These are phyloP conservation scores for Gymnothorax javanicus DNA, from an alignment of 2,797 vertebrate genomes.

Conservation along the genomic window DNA sequence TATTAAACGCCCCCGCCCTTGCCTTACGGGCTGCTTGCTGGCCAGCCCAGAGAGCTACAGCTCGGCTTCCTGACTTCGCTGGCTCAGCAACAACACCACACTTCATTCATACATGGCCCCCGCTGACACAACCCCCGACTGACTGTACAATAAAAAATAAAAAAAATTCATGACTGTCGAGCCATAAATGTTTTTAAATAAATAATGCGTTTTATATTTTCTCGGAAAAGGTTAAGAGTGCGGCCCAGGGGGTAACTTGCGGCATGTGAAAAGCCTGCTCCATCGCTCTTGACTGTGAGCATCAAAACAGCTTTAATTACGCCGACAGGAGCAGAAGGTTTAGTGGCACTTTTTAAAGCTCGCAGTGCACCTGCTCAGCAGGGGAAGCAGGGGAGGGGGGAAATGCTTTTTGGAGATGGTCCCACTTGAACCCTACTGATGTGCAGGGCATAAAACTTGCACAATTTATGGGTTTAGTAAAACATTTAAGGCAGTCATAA, in stretches of 20 bases:
- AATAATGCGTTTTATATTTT: conserved; percentile 32
- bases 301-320: conserved; percentile 40
- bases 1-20: conserved; percentile 40
- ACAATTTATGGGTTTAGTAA: background rate
- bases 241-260: conserved; percentile 42
- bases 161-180: conserved; percentile 53
- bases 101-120: conserved; percentile 47
- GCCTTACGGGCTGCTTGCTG: background rate
- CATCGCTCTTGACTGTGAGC: conserved; percentile 42
- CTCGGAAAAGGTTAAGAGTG: conserved; percentile 53
- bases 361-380: conserved; percentile 34
- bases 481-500: background rate
- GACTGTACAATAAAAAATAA: conserved; percentile 44
- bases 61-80: conserved; percentile 15
- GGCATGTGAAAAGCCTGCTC: conserved; percentile 44
- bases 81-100: conserved; percentile 44
- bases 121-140: conserved; percentile 50
- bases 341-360: conserved; percentile 47
- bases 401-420: conserved; percentile 40
- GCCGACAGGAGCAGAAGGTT: conserved; percentile 30
- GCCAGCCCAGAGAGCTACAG: background rate
- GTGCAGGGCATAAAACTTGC: background rate
- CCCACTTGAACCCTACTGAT: background rate
- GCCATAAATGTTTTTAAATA: conserved; percentile 43
- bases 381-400: conserved; percentile 34